Evolutionary conservation across 92 coral and sea anemone genomes (phyloP).

Genomic region (Pocillopora meandrina): DNA sequence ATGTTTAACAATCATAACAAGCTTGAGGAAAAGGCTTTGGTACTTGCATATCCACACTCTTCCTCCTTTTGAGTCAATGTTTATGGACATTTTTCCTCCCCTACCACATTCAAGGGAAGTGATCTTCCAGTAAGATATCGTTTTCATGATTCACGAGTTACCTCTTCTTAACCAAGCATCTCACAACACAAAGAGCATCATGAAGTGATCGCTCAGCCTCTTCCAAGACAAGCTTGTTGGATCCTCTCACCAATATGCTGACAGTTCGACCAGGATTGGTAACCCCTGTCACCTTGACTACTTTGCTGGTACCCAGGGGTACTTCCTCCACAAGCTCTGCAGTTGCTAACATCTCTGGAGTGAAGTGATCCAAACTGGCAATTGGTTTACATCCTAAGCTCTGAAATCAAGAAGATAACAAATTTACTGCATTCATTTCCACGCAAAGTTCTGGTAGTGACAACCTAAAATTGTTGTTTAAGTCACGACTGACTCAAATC

Average conservation of each 20-base stretch:
- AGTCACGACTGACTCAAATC: too few relatives aligned
- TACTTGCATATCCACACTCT: too few relatives aligned
- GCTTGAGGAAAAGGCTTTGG: too few relatives aligned
- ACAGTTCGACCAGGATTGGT: slow-evolving; percentile 96
- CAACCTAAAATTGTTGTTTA: too few relatives aligned
- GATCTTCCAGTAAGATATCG: too few relatives aligned
- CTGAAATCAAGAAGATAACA: slow-evolving; percentile 36
- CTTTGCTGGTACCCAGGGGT: slow-evolving; percentile 91
- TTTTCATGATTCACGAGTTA: not conserved
- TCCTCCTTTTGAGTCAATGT: too few relatives aligned
- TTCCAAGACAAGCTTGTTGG: slow-evolving; percentile 94
- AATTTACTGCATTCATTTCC: too few relatives aligned
- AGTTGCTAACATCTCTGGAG: slow-evolving; percentile 91
- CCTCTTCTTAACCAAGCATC: slow-evolving; percentile 97
- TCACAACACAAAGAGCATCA: slow-evolving; percentile 95
- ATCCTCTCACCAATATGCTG: slow-evolving; percentile 94
- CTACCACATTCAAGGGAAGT: too few relatives aligned
- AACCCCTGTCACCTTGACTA: slow-evolving; percentile 94
- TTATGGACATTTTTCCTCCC: too few relatives aligned
- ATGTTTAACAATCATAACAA: too few relatives aligned
- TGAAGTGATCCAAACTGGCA: slow-evolving; percentile 96
- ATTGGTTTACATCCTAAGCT: slow-evolving; percentile 97
- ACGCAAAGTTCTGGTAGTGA: too few relatives aligned
- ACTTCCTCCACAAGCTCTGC: slow-evolving; percentile 97
- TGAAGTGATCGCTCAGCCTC: slow-evolving; percentile 97